Evolutionary conservation across 2,113 vertebrate genomes (phyloP).

Genomic region (Hypanus sabinus): DNA sequence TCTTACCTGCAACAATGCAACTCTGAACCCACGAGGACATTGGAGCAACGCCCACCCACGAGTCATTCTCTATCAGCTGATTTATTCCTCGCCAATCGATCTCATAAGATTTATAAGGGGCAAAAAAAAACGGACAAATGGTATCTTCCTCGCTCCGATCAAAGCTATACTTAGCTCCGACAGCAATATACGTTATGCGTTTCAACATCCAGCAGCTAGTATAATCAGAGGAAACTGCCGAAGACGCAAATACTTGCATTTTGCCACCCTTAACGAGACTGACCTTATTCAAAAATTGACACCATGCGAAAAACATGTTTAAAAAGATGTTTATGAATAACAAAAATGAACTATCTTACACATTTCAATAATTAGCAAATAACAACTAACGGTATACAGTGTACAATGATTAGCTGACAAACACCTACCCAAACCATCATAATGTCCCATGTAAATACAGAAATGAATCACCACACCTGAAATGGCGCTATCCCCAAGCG

Average conservation of each 20-base stretch:
- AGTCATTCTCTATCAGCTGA: not conserved
- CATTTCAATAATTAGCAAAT: not conserved
- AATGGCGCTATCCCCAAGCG: not conserved
- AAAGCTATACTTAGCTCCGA: not conserved
- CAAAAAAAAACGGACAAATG: not conserved
- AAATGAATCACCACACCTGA: not conserved
- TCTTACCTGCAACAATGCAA: not conserved
- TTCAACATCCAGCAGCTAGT: not conserved
- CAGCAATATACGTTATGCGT: not conserved
- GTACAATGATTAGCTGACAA: not conserved
- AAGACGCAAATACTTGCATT: not conserved
- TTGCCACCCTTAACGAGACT: not conserved
- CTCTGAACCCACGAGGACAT: not conserved
- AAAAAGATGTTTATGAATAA: not conserved
- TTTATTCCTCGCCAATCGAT: not conserved
- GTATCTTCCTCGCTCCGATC: not conserved
- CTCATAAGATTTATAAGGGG: not conserved
- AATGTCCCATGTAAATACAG: not conserved
- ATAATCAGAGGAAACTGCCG: not conserved
- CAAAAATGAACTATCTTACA: too few species aligned
- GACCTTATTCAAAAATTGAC: not conserved
- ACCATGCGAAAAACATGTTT: too few species aligned
- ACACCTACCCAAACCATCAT: slow-evolving; percentile 33
- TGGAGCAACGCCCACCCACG: not conserved
- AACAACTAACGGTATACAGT: not conserved